Evolutionary conservation across 2,888 invertebrate species (phyloP).

Genomic region (Selenia dentaria): DNA sequence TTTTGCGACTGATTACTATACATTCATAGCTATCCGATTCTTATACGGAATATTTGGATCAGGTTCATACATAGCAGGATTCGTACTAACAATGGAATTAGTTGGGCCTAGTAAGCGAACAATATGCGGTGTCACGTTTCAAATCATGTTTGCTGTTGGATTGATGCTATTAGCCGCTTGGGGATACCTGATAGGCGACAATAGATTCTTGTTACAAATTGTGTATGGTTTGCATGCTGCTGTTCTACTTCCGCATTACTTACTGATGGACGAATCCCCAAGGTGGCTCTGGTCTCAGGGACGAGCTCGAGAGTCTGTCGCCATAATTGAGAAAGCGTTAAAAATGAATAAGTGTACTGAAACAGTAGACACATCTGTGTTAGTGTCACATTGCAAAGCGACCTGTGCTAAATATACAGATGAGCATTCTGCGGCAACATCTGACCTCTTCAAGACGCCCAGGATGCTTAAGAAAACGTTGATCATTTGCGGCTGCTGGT

Average conservation of each 20-base stretch:
- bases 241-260: conserved; percentile 90
- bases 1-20: conserved; percentile 89
- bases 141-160: conserved; percentile 91
- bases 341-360: conserved; percentile 88
- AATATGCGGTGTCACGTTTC: conserved; percentile 91
- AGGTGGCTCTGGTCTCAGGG: conserved; percentile 95
- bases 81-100: conserved; percentile 91
- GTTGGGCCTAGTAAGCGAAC: conserved; percentile 92
- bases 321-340: conserved; percentile 89
- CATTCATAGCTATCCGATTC: conserved; percentile 88
- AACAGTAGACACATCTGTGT: conserved; percentile 86
- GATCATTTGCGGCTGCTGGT: conserved; percentile 93
- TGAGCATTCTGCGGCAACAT: conserved; percentile 84
- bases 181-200: conserved; percentile 89
- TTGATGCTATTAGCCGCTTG: conserved; percentile 93
- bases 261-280: conserved; percentile 94
- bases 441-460: conserved; percentile 91
- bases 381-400: conserved; percentile 86
- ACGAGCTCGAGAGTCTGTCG: conserved; percentile 88
- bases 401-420: conserved; percentile 73
- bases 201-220: conserved; percentile 90
- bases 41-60: conserved; percentile 93
- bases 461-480: conserved; percentile 91
- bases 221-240: conserved; percentile 90
- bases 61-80: conserved; percentile 89